A percentile compares a stretch with the other conserved stretches of the same genome.
phyloP scores from a whole-genome alignment of 2,888 invertebrate genomes.

The Megalurothrips usitatus region DNA sequence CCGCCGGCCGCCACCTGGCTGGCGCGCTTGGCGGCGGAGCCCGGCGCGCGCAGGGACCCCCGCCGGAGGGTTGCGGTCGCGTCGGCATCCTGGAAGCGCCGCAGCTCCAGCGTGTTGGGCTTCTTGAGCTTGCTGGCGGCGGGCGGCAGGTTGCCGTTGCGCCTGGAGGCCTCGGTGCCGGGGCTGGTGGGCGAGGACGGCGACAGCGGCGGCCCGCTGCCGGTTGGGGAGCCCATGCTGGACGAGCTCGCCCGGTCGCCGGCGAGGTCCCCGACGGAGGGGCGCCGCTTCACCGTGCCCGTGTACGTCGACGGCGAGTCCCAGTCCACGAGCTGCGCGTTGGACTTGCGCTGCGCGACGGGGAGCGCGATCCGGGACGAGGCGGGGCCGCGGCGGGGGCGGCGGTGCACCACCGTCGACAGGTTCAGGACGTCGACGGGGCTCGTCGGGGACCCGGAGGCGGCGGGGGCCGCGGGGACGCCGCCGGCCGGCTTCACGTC shows the following conservation, averaged over 20 bases:
- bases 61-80: not conserved
- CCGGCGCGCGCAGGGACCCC: not conserved
- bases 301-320: slow-evolving; percentile 66
- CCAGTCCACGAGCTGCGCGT: slow-evolving; percentile 55
- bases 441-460: not conserved
- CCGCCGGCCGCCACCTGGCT: not conserved
- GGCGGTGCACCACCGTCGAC: not conserved
- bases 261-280: slow-evolving; percentile 39
- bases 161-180: slow-evolving; percentile 4
- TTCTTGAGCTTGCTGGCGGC: slow-evolving; percentile 11
- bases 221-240: not conserved
- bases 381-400: not conserved
- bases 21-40: not conserved
- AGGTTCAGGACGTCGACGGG: not conserved
- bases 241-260: not conserved
- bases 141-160: slow-evolving; percentile 21
- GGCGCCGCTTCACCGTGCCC: slow-evolving; percentile 66
- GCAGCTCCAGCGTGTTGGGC: not conserved
- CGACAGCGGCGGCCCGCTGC: not conserved
- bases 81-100: not conserved
- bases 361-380: not conserved
- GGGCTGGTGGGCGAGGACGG: not conserved
- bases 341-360: not conserved
- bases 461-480: not conserved
- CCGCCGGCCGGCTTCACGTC: not conserved